Percentiles rank a stretch among this genome's conserved stretches.
Evolutionary conservation across 2,888 invertebrate species (phyloP).

Genomic region (Pandemis cinnamomeana): DNA sequence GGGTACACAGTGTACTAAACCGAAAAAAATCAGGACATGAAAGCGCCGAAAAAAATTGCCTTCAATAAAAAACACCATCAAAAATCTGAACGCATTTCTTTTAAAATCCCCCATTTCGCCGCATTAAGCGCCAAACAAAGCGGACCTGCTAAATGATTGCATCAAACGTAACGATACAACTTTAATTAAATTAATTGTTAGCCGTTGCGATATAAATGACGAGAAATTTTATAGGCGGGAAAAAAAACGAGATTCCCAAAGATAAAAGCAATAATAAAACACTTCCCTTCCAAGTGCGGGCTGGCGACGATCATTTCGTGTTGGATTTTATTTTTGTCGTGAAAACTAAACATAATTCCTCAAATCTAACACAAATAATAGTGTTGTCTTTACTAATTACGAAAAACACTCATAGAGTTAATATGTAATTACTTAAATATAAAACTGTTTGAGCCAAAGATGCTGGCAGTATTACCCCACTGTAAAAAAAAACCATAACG

Average conservation of each 20-base stretch:
- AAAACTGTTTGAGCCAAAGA: too few species aligned
- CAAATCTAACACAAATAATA: too few species aligned
- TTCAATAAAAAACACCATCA: slow-evolving; percentile 2
- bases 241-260: slow-evolving; percentile 74
- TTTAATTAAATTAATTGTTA: slow-evolving; percentile 83
- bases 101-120: slow-evolving; percentile 41
- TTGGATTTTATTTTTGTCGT: neutral
- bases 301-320: slow-evolving; percentile 49
- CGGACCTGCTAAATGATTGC: slow-evolving; percentile 55
- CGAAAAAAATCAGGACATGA: neutral
- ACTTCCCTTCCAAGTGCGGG: slow-evolving; percentile 69
- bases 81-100: slow-evolving; percentile 23
- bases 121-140: slow-evolving; percentile 49
- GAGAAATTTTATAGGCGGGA: slow-evolving; percentile 66
- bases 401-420: too few species aligned
- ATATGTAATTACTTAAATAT: too few species aligned
- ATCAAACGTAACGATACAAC: slow-evolving; percentile 66
- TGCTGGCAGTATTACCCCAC: too few species aligned
- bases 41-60: neutral
- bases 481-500: too few species aligned
- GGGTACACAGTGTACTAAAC: neutral
- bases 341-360: too few species aligned
- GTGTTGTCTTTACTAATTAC: too few species aligned
- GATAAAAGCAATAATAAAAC: slow-evolving; percentile 82
- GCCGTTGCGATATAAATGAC: slow-evolving; percentile 81